phyloP scores from a whole-genome alignment of 30 jellyfish, hydroid and myxozoan species.

The Calvadosia cruxmelitensis region DNA sequence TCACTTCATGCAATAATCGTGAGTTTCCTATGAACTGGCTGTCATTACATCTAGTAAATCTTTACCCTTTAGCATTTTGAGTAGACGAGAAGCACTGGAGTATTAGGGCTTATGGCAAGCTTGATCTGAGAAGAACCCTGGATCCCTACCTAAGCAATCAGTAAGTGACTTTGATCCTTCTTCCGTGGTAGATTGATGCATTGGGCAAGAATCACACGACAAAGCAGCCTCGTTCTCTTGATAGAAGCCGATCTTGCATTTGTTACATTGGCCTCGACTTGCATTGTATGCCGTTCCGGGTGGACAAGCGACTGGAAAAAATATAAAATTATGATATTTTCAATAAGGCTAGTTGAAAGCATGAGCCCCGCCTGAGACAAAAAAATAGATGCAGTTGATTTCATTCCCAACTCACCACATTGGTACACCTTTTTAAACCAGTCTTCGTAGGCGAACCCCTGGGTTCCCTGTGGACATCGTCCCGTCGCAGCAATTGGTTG shows the following conservation, averaged over 20 bases:
- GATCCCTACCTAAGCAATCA: slow-evolving; percentile 43
- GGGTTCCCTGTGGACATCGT: slow-evolving; percentile 45
- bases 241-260: slow-evolving; percentile 44
- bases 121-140: too few species aligned
- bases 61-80: too few species aligned
- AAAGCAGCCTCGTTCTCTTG: slow-evolving; percentile 42
- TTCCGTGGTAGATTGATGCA: slow-evolving; percentile 19
- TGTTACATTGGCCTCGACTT: slow-evolving; percentile 16
- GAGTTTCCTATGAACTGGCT: too few species aligned
- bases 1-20: too few species aligned
- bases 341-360: too few species aligned
- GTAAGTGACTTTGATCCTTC: slow-evolving; percentile 17
- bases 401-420: slow-evolving; percentile 75
- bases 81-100: too few species aligned
- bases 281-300: slow-evolving; percentile 48
- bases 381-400: too few species aligned
- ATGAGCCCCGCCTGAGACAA: too few species aligned
- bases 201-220: slow-evolving; percentile 60
- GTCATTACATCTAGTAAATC: too few species aligned
- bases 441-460: slow-evolving; percentile 26
- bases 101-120: too few species aligned
- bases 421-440: slow-evolving; percentile 15
- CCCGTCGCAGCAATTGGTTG: too few species aligned
- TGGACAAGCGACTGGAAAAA: slow-evolving; percentile 50
- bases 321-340: too few species aligned